Conservation (phyloP, 2,797 vertebrate genomes). For the Loriculus beryllinus region DNA sequence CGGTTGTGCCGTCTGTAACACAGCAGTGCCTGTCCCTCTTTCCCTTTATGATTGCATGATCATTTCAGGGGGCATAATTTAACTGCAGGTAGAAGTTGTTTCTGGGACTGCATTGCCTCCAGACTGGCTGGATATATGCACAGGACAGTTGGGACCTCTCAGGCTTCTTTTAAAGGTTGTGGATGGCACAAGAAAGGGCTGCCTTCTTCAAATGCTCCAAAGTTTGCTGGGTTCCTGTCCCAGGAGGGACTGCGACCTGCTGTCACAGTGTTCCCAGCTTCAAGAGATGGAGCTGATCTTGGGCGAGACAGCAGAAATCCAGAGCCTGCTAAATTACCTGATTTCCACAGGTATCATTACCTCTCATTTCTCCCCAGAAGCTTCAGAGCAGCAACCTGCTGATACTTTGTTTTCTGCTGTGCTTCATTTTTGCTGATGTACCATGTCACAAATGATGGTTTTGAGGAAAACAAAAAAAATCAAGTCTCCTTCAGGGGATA, state of each 20-base stretch:
- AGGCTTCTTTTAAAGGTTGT: not conserved
- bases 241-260: not conserved
- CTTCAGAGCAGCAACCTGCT: not conserved
- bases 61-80: not conserved
- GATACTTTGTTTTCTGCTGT: not conserved
- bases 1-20: rapidly evolving
- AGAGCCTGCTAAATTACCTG: not conserved
- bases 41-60: not conserved
- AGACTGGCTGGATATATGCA: rapidly evolving
- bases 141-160: not conserved
- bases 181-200: not conserved
- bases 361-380: not conserved
- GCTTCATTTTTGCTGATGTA: not conserved
- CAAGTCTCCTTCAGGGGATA: not conserved
- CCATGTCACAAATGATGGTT: not conserved
- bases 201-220: not conserved
- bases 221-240: not conserved
- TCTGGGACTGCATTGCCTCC: rapidly evolving
- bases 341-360: not conserved
- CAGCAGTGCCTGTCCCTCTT: not conserved
- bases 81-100: not conserved
- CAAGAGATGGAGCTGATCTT: not conserved
- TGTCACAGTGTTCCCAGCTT: not conserved
- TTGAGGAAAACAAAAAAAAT: not conserved
- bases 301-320: not conserved